A percentile compares a stretch with the other conserved stretches of the same genome.
Evolutionary conservation across 2,888 invertebrate genomes (phyloP).

Genomic region (Idaea aversata): DNA sequence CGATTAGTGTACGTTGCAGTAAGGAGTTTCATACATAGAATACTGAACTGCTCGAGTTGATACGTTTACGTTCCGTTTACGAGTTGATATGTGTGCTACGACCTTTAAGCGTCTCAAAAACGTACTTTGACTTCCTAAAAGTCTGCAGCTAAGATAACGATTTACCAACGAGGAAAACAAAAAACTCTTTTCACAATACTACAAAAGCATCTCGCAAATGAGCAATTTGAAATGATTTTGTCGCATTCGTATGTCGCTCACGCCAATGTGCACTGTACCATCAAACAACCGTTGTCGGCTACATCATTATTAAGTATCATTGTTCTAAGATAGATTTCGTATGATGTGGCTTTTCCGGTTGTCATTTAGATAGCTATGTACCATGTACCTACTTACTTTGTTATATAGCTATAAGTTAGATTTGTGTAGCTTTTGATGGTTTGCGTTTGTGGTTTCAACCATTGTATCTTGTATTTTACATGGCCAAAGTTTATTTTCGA

Average conservation of each 20-base stretch:
- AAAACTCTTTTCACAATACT: too few relatives aligned
- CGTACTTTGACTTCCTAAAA: too few relatives aligned
- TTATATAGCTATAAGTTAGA: background rate
- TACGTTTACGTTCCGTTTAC: too few relatives aligned
- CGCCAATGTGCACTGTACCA: background rate
- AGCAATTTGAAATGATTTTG: background rate
- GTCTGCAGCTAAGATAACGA: too few relatives aligned
- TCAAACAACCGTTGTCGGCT: background rate
- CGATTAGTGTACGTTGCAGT: too few relatives aligned
- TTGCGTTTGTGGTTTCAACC: background rate
- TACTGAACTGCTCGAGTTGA: too few relatives aligned
- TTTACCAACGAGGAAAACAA: too few relatives aligned
- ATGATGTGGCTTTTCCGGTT: background rate
- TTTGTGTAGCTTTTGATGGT: background rate
- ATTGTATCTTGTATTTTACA: background rate
- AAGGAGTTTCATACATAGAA: too few relatives aligned
- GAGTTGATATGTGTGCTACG: too few relatives aligned
- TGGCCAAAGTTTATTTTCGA: background rate
- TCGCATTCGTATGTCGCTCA: background rate
- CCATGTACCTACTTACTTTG: background rate
- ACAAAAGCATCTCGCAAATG: too few relatives aligned
- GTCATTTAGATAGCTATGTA: background rate
- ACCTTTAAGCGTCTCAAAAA: too few relatives aligned
- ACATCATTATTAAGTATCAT: slow-evolving; percentile 4
- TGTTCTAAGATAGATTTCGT: slow-evolving; percentile 5